Conservation (phyloP, 2,797 vertebrate genomes). For the Mormyrops boulengeri region DNA sequence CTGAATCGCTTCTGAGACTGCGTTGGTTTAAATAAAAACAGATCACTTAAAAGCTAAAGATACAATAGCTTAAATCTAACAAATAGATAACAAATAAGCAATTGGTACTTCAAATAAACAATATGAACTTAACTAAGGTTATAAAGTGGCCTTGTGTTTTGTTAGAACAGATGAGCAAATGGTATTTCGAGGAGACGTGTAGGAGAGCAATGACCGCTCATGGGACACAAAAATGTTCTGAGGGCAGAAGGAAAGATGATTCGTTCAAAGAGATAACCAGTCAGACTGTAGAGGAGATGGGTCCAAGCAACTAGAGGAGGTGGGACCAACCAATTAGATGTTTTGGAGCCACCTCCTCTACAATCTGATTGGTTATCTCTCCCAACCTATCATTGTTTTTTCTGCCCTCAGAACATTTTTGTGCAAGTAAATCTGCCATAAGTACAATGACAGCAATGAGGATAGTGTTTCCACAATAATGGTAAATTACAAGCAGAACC, state of each 20-base stretch:
- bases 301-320: too few relatives aligned
- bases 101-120: not conserved
- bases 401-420: too few relatives aligned
- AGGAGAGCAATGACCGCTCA: not conserved
- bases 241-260: not conserved
- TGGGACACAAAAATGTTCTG: not conserved
- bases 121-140: not conserved
- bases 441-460: too few relatives aligned
- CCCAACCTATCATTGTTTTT: too few relatives aligned
- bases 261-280: not conserved
- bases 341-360: too few relatives aligned
- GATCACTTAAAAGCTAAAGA: not conserved
- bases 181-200: not conserved
- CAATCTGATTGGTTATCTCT: too few relatives aligned
- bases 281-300: too few relatives aligned
- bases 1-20: too few relatives aligned
- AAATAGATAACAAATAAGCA: not conserved
- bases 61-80: not conserved
- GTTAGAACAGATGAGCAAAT: not conserved
- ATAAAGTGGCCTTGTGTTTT: not conserved
- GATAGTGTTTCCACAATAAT: too few relatives aligned
- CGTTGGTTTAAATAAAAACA: not conserved
- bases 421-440: too few relatives aligned
- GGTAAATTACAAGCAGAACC: too few relatives aligned
- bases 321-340: too few relatives aligned